Evolutionary conservation across 2,113 vertebrate genomes (phyloP).

Genomic region (Pseudorectes ferrugineus): DNA sequence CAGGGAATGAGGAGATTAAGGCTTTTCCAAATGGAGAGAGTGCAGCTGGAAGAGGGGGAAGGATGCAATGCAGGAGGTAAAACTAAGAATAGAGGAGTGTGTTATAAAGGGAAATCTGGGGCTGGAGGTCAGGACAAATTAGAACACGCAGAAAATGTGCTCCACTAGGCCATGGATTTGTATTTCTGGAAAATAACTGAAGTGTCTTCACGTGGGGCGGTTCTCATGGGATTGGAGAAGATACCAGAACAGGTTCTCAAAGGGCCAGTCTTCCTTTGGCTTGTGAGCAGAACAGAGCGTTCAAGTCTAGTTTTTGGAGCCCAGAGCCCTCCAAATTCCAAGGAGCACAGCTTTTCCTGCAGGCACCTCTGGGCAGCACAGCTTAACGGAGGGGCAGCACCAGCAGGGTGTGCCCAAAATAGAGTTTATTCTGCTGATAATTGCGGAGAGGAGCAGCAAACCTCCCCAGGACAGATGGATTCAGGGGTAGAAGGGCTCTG

Average conservation of each 20-base stretch:
- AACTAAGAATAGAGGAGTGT: neutral
- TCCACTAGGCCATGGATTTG: neutral
- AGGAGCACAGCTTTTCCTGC: neutral
- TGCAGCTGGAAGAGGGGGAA: neutral
- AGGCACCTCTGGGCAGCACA: neutral
- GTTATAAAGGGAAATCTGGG: neutral
- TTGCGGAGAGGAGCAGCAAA: neutral
- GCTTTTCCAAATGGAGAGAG: neutral
- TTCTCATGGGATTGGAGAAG: neutral
- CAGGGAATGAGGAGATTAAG: neutral
- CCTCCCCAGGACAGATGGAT: neutral
- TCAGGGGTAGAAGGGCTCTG: neutral
- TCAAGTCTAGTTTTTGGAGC: neutral
- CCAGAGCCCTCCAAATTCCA: rapidly evolving
- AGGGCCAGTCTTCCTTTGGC: neutral
- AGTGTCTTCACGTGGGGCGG: neutral
- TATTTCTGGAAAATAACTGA: conserved; percentile 1
- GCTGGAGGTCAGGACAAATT: neutral
- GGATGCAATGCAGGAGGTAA: neutral
- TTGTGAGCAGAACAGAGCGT: neutral
- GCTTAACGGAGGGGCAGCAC: neutral
- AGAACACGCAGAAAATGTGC: neutral
- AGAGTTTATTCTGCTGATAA: neutral
- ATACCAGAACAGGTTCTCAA: neutral
- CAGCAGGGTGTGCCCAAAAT: neutral